Evolutionary conservation across 2,888 invertebrate species (phyloP), one percentile per base, ranked within the genome.

Genomic region (Oligia latruncula): DNA sequence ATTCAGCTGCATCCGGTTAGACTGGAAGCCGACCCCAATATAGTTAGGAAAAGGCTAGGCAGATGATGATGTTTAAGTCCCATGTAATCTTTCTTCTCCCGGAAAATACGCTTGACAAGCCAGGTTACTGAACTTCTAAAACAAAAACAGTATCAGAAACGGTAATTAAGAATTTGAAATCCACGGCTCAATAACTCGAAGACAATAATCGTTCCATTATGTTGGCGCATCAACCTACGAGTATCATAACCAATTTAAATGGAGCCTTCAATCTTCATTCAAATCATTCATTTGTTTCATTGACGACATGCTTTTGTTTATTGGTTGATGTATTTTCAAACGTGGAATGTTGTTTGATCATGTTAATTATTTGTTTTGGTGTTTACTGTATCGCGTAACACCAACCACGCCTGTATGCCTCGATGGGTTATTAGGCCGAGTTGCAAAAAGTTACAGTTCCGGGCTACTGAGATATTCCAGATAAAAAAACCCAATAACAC

Each of bases 171-270:
- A 23, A 76, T 71, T 76, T 84, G 52, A 65, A 76, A 82, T 80
- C 74, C 75, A 82, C 81, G 77, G 83, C 82, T 83, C 89, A 88
- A 84, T 84, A 78, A 55, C 79, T 79, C 40, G 58, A 73, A 84
- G 76, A 74, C 60, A 77, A n/a, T 90, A 88, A 90, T 89, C 82
- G 87, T 87, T 88, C 86, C 83, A 90, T 90, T 90, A 90, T 90
- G 66, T 78, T 46, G 78, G 43, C 43, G 9, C 0, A 43, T 43
- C 9, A 43, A 43, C 4, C 43, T 43, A 43, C 40, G 64, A 76
- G 74, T 78, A 76, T 55, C 23, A 64, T 20, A 67, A 78, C 84
- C 85, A 87, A 83, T 75, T 71, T 82, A 86, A 83, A 77, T n/a
- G 17, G 85, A 88, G 4, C 88, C 68, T 87, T 85, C 86, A 79